These are phyloP conservation scores for Sylvilagus bachmani DNA, from an alignment of 2,113 vertebrate species.

Conservation along the genomic window DNA sequence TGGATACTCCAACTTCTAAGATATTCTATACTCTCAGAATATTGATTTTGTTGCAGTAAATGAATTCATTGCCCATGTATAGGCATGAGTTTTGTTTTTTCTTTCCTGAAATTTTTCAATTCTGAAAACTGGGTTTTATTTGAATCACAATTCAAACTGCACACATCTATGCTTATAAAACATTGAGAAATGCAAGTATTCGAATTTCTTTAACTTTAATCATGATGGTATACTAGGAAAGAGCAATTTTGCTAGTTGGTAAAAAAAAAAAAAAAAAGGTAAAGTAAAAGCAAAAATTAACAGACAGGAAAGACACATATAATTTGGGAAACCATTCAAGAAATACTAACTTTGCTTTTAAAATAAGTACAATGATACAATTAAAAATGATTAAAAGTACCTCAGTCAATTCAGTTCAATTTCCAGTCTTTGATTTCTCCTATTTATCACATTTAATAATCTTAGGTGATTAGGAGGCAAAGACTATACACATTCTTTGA, in stretches of 20 bases:
- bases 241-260: background rate
- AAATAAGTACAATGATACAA: background rate
- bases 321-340: background rate
- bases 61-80: background rate
- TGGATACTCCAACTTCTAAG: background rate
- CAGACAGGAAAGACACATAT: background rate
- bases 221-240: background rate
- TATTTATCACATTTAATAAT: background rate
- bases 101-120: too few relatives aligned
- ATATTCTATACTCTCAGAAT: background rate
- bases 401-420: background rate
- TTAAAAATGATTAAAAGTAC: background rate
- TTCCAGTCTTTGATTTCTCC: background rate
- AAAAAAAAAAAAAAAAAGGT: background rate
- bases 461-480: constrained; percentile 53
- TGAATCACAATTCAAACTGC: background rate
- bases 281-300: background rate
- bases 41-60: background rate
- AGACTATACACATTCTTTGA: background rate
- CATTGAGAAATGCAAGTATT: background rate
- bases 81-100: background rate
- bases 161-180: background rate
- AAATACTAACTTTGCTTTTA: background rate
- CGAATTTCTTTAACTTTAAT: background rate
- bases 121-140: background rate